Evolutionary conservation across 2,113 vertebrate species (phyloP), one percentile per base, ranked within the genome.

Genomic region (Galeopterus variegatus): DNA sequence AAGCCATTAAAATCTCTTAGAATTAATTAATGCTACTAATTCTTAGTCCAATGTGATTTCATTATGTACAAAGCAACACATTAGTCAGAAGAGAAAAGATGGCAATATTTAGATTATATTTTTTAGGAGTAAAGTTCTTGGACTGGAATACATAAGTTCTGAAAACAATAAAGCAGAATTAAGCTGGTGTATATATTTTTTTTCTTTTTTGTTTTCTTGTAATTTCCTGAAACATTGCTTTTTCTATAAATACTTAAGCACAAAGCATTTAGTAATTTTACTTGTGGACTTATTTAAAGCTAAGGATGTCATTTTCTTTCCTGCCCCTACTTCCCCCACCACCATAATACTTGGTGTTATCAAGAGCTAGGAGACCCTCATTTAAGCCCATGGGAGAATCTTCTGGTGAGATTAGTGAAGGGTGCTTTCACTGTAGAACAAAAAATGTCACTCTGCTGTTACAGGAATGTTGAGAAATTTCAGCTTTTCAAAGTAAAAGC

Each of bases 401-500:
- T 73, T 12, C 15, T 60, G 28, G 24, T 18, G 8, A 88, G 50
- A 88, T 88, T 95, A 92, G 93, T 60, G 24, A 62, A 77, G 41
- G 36, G 2, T 11, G 82, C 8, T 67, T 96, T 88, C 69, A 92
- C 14, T 81, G 23, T 23, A 91, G 82, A 96, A 81, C 21, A 75
- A 64, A 12, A 3, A 45, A 93, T 45, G 36, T 88, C 70, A 96
- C 41, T 90, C 19, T 36, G 79, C 41, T 93, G 10, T 85, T 82
- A 93, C 2, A 84, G 48, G 8, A 96, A 21, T 94, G 45, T 79
- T 65, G 65, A 70, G 11, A 96, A 94, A 94, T 52, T 12, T 45
- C n/a, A 82, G 33, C 50, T 86, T 95, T 92, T 92, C 48, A 64
- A 93, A 92, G 45, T 45, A 73, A 94, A 97, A 87, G 41, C 83